Evolutionary conservation across 1,140 invertebrate genomes (phyloP), one percentile per base, ranked within the genome.

Genomic region (Atta texana): DNA sequence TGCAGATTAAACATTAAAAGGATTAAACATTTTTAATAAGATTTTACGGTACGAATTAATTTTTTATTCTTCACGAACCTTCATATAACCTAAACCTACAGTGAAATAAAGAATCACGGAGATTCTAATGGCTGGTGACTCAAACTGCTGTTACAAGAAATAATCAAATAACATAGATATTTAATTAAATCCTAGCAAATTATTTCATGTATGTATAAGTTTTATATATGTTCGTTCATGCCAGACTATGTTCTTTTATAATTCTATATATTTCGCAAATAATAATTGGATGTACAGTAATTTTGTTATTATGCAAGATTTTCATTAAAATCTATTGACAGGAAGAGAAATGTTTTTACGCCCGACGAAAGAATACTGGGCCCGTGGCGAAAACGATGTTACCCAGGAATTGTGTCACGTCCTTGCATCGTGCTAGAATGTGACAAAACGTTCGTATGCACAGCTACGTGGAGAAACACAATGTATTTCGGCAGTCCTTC

Each of bases 281-380:
- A 24, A 74, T 49, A 61, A 84, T 84, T 34, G 55, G 8, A 74
- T 31, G 14, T 28, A 14, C 34, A 31, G 16, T 31, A 49, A 84
- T 74, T 66, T 31, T 53, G 55, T 74, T 61, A n/a, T 57, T 71
- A 24, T 44, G 39, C 44, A 53, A 68, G 53, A 28, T 74, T 61
- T 75, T 72, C 39, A 74, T 90, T 85, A 88, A 76, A 34, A 59
- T 24, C n/a, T 24, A 78, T 85, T 28, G 85, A 87, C 87, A 63
- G 88, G 86, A 89, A 84, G 89, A 87, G 72, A 84, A 89, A 90
- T 90, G 89, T 89, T 86, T 87, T 89, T 89, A 84, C 78, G 69
- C 49, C 16, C 74, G 68, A 66, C 80, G 57, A 57, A 24, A 51
- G 63, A 18, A 51, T 39, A 71, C 34, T 2, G 69, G 21, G 72